A percentile compares a stretch with the other conserved stretches of the same genome.
These are phyloP conservation scores for Conopomorpha cramerella DNA, from an alignment of 1,140 invertebrate genomes.

Conservation along the genomic window DNA sequence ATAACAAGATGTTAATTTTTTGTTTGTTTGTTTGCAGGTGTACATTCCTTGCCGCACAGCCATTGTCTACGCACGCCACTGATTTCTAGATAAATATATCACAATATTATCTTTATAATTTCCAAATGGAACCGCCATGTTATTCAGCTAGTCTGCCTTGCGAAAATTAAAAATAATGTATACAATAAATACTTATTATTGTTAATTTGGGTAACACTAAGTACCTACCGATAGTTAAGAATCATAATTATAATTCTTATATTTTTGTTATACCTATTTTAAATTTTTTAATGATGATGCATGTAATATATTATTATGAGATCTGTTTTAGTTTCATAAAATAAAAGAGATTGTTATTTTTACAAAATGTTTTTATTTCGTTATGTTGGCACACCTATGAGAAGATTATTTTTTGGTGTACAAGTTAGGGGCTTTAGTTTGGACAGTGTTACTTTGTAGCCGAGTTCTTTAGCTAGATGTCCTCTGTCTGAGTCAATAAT, in stretches of 20 bases:
- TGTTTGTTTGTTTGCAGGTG: too few relatives aligned
- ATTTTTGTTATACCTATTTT: too few relatives aligned
- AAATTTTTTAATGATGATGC: conserved; percentile 3
- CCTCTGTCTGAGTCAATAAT: conserved; percentile 87
- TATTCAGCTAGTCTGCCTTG: too few relatives aligned
- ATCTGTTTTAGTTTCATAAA: too few relatives aligned
- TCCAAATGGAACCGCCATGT: too few relatives aligned
- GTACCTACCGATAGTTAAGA: too few relatives aligned
- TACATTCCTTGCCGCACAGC: conserved; percentile 73
- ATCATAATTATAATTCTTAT: conserved; percentile 11
- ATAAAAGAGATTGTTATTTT: too few relatives aligned
- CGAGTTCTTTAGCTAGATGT: conserved; percentile 71
- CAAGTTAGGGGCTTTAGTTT: conserved; percentile 79
- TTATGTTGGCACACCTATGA: conserved; percentile 71
- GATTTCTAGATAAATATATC: conserved; percentile 1
- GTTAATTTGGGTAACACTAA: too few relatives aligned
- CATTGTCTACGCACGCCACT: conserved; percentile 62
- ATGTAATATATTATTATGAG: conserved; percentile 15
- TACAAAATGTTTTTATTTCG: conserved; percentile 9
- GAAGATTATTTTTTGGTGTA: conserved; percentile 92
- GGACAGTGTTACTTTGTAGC: conserved; percentile 76
- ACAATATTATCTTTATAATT: too few relatives aligned
- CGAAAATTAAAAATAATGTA: too few relatives aligned
- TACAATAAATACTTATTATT: conserved; percentile 11
- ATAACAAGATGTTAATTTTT: too few relatives aligned